Evolutionary conservation across 2,113 vertebrate species (phyloP).

Genomic region (Pontoporia blainvillei): DNA sequence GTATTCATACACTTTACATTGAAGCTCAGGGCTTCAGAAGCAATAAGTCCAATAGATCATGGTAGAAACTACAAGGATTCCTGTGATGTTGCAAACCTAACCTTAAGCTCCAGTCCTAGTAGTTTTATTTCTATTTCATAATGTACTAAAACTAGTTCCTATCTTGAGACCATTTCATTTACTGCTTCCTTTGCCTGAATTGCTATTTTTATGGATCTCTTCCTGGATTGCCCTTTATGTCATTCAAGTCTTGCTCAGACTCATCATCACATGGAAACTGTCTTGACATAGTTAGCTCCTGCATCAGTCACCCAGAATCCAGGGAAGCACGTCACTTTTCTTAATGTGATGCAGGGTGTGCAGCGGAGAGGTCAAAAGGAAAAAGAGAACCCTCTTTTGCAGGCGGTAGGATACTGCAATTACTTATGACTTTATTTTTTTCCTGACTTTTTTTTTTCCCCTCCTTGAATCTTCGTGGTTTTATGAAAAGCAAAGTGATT

Average conservation of each 20-base stretch:
- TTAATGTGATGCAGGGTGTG: neutral
- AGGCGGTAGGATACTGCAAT: neutral
- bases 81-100: neutral
- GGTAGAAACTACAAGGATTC: neutral
- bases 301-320: neutral
- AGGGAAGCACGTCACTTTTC: neutral
- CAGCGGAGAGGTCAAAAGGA: neutral
- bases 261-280: neutral
- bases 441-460: neutral
- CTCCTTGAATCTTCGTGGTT: neutral
- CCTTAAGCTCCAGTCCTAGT: neutral
- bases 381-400: neutral
- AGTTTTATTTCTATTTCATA: neutral
- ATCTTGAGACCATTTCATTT: neutral
- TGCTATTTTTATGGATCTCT: neutral
- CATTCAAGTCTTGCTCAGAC: neutral
- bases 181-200: neutral
- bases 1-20: neutral
- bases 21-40: neutral
- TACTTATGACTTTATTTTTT: neutral
- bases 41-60: neutral
- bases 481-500: neutral
- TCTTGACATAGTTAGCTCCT: neutral
- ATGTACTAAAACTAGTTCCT: neutral
- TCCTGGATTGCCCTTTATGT: neutral